Conservation (phyloP, 2,797 vertebrate species). For the Anas capensis region DNA sequence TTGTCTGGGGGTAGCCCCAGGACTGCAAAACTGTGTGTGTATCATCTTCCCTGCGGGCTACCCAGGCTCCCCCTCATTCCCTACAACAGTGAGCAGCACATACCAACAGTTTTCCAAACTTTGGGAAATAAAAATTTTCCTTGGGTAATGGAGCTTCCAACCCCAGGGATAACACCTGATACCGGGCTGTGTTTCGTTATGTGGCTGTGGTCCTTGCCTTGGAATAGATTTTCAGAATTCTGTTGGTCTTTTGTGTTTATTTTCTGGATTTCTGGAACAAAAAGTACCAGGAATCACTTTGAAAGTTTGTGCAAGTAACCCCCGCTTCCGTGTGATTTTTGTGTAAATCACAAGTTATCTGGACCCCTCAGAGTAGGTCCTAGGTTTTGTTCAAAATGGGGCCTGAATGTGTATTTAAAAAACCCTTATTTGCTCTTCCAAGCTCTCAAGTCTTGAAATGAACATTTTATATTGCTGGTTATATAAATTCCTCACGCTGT, state of each 20-base stretch:
- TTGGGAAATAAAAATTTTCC: not conserved
- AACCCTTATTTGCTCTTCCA: not conserved
- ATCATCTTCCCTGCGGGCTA: not conserved
- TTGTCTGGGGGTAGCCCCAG: not conserved
- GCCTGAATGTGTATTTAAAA: not conserved
- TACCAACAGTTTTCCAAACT: not conserved
- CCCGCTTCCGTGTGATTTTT: not conserved
- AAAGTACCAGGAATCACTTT: not conserved
- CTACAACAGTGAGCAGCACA: not conserved
- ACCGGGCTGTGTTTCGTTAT: not conserved
- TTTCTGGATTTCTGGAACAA: not conserved
- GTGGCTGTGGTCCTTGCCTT: not conserved
- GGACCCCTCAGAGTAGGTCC: not conserved
- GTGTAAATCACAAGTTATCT: not conserved
- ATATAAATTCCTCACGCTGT: not conserved
- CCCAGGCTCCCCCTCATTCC: not conserved
- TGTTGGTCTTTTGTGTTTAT: not conserved
- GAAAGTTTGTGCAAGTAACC: not conserved
- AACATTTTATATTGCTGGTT: not conserved
- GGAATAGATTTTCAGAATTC: not conserved
- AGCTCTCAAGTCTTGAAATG: not conserved
- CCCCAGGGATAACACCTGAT: not conserved
- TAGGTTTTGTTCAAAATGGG: not conserved
- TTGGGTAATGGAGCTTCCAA: not conserved
- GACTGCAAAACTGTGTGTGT: not conserved